Evolutionary conservation across 2,113 vertebrate genomes (phyloP), one percentile per base, ranked within the genome.

Genomic region (Forbesichthys papilliferus): DNA sequence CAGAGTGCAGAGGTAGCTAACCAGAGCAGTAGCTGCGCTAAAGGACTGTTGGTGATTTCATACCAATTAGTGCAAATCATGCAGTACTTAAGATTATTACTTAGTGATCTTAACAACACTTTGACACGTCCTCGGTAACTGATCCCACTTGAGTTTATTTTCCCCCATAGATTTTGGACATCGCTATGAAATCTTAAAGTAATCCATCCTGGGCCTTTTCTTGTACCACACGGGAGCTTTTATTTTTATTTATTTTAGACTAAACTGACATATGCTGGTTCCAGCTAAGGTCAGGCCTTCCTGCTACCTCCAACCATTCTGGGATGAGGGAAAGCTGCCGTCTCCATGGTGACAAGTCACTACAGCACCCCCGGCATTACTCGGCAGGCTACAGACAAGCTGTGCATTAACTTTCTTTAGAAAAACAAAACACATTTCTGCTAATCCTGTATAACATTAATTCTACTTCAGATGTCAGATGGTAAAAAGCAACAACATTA

Each of bases 1-100:
- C 79, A 82, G 18, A 83, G 85, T 89, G 73, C 91, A 93, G 91
- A 85, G 62, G 76, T 86, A 64, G 78, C 78, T 67, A 80, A 81
- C 74, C 66, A 53, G 71, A 78, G 80, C 78, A 36, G 90, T 88
- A 88, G 89, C 89, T 78, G 84, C 87, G 81, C 86, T 86, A 85
- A 79, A 91, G 85, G 82, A 79, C 83, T 80, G 69, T 77, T 86
- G 87, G 84, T 80, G 89, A 92, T 91, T 92, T 90, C 85, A 87
- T 87, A 85, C 87, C 90, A 90, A 92, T 93, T 92, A 92, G 88
- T 66, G 81, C 87, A 92, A 92, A 92, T 92, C 90, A 78, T 70
- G 69, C 85, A 84, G 84, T 91, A 91, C 90, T 93, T 92, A 91
- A 79, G 82, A 82, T 92, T 88, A 90, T 90, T 90, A 86, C 82